Evolutionary conservation across 2,113 vertebrate species (phyloP).

Genomic region (Periophthalmus modestus): DNA sequence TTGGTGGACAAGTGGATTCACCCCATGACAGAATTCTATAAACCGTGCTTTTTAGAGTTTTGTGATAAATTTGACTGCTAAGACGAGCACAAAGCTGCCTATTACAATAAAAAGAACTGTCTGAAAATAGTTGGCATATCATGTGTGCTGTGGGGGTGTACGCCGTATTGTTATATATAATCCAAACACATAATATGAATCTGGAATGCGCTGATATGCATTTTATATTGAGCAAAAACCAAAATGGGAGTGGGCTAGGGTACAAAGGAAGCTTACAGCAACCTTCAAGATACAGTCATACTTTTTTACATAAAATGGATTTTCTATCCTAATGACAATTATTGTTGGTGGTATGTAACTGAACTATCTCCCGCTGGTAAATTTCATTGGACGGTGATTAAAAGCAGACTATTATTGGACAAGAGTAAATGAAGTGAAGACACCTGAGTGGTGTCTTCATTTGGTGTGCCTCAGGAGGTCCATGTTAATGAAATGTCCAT

Average conservation of each 20-base stretch:
- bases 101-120: not conserved
- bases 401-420: not conserved
- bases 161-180: not conserved
- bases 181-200: not conserved
- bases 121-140: not conserved
- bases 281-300: not conserved
- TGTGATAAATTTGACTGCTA: not conserved
- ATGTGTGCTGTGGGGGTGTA: not conserved
- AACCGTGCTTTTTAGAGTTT: too few relatives aligned
- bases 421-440: not conserved
- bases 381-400: not conserved
- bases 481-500: not conserved
- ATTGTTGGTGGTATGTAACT: not conserved
- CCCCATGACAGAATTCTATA: too few relatives aligned
- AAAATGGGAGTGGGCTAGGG: not conserved
- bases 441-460: slow-evolving; percentile 3
- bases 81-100: not conserved
- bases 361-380: not conserved
- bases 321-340: not conserved
- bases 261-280: not conserved
- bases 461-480: not conserved
- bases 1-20: too few relatives aligned
- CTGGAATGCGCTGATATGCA: not conserved
- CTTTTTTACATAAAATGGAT: not conserved
- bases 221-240: not conserved